Evolutionary conservation across 1,140 invertebrate genomes (phyloP), one percentile per base, ranked within the genome.

Genomic region (Trachymyrmex cornetzi): DNA sequence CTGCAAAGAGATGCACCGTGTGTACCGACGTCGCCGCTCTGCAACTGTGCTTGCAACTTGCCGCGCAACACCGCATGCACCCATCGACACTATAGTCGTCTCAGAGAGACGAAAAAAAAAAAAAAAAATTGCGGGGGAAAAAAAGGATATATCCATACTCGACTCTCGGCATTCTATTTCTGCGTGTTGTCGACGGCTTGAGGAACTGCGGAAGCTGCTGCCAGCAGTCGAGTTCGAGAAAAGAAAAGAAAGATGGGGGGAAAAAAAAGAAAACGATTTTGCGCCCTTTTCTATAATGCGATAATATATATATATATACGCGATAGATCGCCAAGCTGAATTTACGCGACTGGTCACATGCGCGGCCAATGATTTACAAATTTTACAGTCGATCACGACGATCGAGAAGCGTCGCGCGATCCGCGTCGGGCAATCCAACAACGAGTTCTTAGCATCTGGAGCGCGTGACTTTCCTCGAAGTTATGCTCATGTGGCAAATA

Each of bases 51-150:
- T 88, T 86, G 87, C 89, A 88, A 91, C 75, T 86, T 85, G 88
- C 67, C 55, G 71, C 89, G 89, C 87, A 93, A 94, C 90, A 92
- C 86, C 77, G 79, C 93, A 94, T 94, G 93, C 94, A 94, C 85
- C 90, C 75, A 91, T 92, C 85, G 90, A 93, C 86, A 75, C 14
- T 72, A 74, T 59, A 72, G 34, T 82, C 12, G 59, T 72, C 12
- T 67, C 34, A 30, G 50, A 80, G 57, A 81, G 72, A 77, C 55
- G 50, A 87, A 87, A n/a, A 55, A 27, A 34, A 30, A 27, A 30
- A 27, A 30, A 34, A 34, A 66, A 55, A 55, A 38, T 24, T 38
- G 1, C 30, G 63, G 30, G 22, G 44, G 30, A 30, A 16, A 77
- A 59, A 44, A 27, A n/a, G 59, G 16, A 48, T 64, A 67, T 82